Percentiles rank a stretch among this genome's conserved stretches.
phyloP scores from a whole-genome alignment of 2,888 invertebrate species.

The Apamea crenata region DNA sequence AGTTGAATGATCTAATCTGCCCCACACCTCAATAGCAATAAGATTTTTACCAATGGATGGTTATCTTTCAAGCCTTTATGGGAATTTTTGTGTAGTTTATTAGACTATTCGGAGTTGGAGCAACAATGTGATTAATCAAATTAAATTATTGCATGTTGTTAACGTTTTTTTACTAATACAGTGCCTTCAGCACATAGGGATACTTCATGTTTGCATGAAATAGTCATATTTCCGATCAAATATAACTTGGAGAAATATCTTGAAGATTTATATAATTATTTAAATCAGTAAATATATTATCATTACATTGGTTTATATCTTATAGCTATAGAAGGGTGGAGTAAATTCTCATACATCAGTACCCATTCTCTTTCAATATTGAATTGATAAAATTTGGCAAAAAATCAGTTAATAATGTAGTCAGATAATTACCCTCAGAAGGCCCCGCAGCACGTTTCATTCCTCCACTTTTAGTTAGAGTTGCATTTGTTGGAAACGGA shows the following conservation, averaged over 20 bases:
- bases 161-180: background rate
- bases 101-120: background rate
- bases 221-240: background rate
- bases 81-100: background rate
- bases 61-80: background rate
- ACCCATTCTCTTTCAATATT: conserved; percentile 24
- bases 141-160: background rate
- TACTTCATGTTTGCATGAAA: background rate
- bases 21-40: conserved; percentile 32
- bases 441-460: conserved; percentile 70
- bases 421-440: conserved; percentile 71
- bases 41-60: conserved; percentile 33
- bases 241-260: background rate
- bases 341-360: conserved; percentile 12
- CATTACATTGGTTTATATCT: conserved; percentile 36
- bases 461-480: conserved; percentile 52
- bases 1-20: conserved; percentile 19
- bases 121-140: background rate
- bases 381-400: conserved; percentile 9
- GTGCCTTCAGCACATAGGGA: too few relatives aligned
- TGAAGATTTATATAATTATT: background rate
- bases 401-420: conserved; percentile 8
- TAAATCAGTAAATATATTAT: conserved; percentile 16
- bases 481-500: conserved; percentile 66
- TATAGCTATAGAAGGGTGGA: conserved; percentile 32